Conservation (phyloP, 2,113 vertebrate species). For the Melierax canorus region DNA sequence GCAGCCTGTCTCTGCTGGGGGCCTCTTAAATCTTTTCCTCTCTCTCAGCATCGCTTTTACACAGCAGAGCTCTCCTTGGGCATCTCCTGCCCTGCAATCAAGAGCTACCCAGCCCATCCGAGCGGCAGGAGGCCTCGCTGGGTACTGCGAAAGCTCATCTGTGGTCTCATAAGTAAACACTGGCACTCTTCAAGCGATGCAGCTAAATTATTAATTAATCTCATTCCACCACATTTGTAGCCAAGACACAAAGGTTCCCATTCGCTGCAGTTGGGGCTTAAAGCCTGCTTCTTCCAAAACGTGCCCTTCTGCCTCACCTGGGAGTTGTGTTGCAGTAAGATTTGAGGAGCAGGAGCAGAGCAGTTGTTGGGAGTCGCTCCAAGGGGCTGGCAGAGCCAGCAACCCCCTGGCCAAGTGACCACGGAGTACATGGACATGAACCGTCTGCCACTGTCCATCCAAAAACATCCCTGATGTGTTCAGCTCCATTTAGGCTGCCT, state of each 20-base stretch:
- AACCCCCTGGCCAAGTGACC: background rate
- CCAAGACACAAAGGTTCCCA: background rate
- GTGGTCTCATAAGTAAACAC: conserved; percentile 11
- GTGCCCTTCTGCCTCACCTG: background rate
- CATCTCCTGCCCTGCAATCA: conserved; percentile 6
- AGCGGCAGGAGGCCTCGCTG: background rate
- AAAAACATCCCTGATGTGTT: background rate
- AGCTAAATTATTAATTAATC: conserved; percentile 33
- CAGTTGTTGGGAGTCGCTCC: background rate
- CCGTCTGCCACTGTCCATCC: background rate
- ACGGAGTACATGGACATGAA: background rate
- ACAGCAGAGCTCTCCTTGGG: conserved; percentile 7
- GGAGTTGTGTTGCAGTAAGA: background rate
- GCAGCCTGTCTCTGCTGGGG: background rate
- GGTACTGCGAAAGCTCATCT: background rate
- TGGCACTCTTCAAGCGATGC: background rate
- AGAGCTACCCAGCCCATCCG: background rate
- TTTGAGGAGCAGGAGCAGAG: background rate
- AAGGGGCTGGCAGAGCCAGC: background rate
- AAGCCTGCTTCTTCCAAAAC: background rate
- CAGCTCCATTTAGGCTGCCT: background rate
- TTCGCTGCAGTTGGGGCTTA: background rate
- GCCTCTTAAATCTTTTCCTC: background rate
- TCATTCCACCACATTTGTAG: background rate
- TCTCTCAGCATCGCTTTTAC: background rate